A percentile compares a stretch with the other conserved stretches of the same genome.
These are phyloP conservation scores for Falcunculus frontatus DNA, from an alignment of 2,113 vertebrate genomes.

Conservation along the genomic window DNA sequence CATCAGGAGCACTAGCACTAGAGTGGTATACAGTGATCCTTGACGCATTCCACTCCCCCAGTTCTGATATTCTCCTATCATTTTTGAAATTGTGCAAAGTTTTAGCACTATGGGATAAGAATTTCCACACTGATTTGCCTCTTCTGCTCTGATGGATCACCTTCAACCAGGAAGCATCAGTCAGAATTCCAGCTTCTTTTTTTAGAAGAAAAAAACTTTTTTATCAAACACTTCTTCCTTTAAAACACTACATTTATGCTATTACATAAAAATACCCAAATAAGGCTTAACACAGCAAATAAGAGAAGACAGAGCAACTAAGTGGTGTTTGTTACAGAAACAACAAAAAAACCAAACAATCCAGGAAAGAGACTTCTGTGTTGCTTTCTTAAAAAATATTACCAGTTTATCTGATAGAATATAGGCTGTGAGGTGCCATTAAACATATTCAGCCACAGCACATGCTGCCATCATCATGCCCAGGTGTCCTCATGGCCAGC, in stretches of 20 bases:
- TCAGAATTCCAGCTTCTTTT: background rate
- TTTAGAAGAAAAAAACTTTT: no score
- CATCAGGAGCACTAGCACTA: background rate
- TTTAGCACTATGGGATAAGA: background rate
- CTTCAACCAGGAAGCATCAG: background rate
- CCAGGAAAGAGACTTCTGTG: background rate
- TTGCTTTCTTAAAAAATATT: background rate
- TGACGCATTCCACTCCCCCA: background rate
- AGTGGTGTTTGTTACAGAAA: background rate
- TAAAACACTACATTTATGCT: background rate
- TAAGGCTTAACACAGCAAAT: background rate
- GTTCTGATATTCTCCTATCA: background rate
- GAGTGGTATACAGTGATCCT: background rate
- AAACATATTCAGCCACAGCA: background rate
- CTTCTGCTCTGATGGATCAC: background rate
- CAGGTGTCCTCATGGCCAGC: background rate
- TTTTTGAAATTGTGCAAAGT: background rate
- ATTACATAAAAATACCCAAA: background rate
- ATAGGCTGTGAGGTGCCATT: background rate
- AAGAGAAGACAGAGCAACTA: background rate
- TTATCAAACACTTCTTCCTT: background rate
- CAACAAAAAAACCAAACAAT: background rate
- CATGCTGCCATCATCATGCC: fast-evolving
- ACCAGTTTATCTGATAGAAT: background rate
- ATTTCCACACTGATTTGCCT: background rate